Percentiles rank a stretch among this genome's conserved stretches.
phyloP scores from a whole-genome alignment of 2,888 invertebrate species.

The Trichogramma evanescens region DNA sequence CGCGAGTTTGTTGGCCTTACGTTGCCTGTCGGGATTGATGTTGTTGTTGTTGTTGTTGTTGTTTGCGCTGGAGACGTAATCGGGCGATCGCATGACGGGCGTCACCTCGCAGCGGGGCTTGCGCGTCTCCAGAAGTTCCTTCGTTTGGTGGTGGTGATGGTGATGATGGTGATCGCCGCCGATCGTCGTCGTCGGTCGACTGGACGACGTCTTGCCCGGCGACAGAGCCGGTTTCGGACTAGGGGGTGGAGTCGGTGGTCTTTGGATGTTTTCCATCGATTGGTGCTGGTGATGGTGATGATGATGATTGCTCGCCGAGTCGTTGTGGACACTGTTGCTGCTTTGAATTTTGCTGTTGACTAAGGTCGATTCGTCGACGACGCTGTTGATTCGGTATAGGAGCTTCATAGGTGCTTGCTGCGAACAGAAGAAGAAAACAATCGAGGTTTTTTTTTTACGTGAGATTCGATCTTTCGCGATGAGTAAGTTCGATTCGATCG shows the following conservation, averaged over 20 bases:
- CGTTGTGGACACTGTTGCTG: constrained; percentile 11
- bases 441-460: too few relatives aligned
- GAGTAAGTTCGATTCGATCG: too few relatives aligned
- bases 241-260: constrained; percentile 40
- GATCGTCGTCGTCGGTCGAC: background rate
- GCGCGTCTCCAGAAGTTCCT: constrained; percentile 31
- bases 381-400: constrained; percentile 32
- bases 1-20: constrained; percentile 22
- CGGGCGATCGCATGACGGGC: constrained; percentile 37
- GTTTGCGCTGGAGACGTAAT: constrained; percentile 17
- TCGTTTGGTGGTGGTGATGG: constrained; percentile 12
- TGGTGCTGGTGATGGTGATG: background rate
- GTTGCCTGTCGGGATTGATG: background rate
- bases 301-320: constrained; percentile 1
- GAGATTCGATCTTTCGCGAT: too few relatives aligned
- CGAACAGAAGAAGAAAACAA: constrained; percentile 19
- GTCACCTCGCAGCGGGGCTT: constrained; percentile 42
- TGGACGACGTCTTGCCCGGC: constrained; percentile 18
- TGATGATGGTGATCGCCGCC: background rate
- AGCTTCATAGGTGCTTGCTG: constrained; percentile 40
- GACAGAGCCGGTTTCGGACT: constrained; percentile 34
- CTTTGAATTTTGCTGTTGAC: constrained; percentile 15
- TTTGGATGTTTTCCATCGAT: constrained; percentile 37
- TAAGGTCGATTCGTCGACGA: constrained; percentile 26
- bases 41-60: constrained; percentile 11